Evolutionary conservation across 1,140 invertebrate genomes (phyloP), one percentile per base, ranked within the genome.

Genomic region (Drosophila triauraria): DNA sequence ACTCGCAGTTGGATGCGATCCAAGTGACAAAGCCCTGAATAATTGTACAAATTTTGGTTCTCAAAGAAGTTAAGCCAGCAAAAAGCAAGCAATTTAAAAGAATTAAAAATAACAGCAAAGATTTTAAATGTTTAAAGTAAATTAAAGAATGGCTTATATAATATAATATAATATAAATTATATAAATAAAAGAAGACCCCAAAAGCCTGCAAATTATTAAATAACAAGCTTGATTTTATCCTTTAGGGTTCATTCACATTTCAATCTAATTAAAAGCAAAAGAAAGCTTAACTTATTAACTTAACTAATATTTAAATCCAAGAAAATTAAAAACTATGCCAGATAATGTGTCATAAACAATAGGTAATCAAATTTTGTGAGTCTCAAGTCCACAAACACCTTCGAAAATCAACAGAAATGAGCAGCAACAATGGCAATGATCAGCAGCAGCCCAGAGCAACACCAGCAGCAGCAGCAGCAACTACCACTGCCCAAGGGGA

Each of bases 351-450:
- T 4, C n/a, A 69, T 69, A 69, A 53, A 69, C 62, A 43, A 44
- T 67, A 67, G 23, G 0, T 40, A 40, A 25, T n/a, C 2, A 8
- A 1, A 42, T 50, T 67, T 23, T 13, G 25, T 48, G 32, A 23
- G 17, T 10, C 30, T 38, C 53, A 53, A 48, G 27, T 35, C 44
- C 42, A 40, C 4, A 43, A 72, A 50, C 15, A 27, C 15, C 44
- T 46, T 53, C 30, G 62, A 63, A 38, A 74, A 48, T 23, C 57
- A 54, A 47, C 27, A 75, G 62, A 64, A 56, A 88, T 92, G 76
- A 91, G 68, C 62, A 70, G 81, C 65, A 78, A 70, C 50, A 91
- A 77, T 77, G 75, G 77, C 74, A 78, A 63, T 30, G 68, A 67
- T 1, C 72, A 77, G 50, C 67, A 82, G 64, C 76, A 75, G 42